phyloP scores from a whole-genome alignment of 2,113 vertebrate genomes.

The Xenopus borealis region DNA sequence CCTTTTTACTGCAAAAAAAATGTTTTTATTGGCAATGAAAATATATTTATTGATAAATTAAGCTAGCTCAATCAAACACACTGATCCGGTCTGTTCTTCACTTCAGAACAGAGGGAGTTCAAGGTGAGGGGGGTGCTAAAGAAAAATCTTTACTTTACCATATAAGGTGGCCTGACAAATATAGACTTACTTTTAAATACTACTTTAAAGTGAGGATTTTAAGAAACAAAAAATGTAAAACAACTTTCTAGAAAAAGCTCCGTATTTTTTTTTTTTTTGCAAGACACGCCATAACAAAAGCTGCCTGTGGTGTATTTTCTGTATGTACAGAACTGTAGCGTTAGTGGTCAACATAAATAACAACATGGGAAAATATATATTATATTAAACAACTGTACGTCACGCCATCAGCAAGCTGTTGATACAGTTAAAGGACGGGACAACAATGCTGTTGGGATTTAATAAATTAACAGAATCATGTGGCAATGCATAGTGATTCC shows the following conservation, averaged over 20 bases:
- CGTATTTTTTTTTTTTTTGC: not conserved
- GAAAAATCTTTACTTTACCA: not conserved
- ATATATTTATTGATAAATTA: conserved; percentile 38
- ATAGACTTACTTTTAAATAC: conserved; percentile 11
- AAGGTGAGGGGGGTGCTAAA: not conserved
- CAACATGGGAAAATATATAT: too few relatives aligned
- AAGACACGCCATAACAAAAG: not conserved
- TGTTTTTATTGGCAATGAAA: conserved; percentile 26
- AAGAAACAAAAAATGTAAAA: conserved; percentile 11
- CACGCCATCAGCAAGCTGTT: too few relatives aligned
- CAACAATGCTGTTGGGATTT: too few relatives aligned
- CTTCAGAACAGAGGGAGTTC: not conserved
- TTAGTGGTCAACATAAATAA: too few relatives aligned
- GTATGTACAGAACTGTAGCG: not conserved
- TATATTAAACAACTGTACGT: too few relatives aligned
- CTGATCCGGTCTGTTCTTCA: not conserved
- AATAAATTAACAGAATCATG: too few relatives aligned
- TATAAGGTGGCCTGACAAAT: too few relatives aligned
- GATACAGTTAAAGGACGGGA: too few relatives aligned
- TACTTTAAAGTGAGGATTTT: not conserved
- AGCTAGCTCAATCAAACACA: conserved; percentile 23
- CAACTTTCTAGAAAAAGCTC: not conserved
- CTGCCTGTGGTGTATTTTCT: not conserved
- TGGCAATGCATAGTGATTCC: too few relatives aligned
- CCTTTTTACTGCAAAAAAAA: not conserved